A percentile compares a stretch with the other conserved stretches of the same genome.
These are phyloP conservation scores for Andrena dorsata DNA, from an alignment of 2,888 invertebrate genomes.

Conservation along the genomic window DNA sequence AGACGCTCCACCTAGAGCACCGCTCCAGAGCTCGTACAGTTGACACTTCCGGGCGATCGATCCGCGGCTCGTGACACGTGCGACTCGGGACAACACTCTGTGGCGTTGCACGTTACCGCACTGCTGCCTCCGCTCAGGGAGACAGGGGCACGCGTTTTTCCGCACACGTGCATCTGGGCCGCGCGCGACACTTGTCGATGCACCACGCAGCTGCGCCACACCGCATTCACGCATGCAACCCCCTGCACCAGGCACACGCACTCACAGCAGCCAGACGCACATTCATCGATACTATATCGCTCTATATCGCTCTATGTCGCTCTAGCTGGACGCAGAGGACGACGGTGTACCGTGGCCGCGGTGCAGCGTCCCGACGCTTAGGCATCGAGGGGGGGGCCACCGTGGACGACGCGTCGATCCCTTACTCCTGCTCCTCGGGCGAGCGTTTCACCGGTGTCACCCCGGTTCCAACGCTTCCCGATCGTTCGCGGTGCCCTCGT, in stretches of 20 bases:
- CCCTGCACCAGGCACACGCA: slow-evolving; percentile 34
- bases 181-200: slow-evolving; percentile 50
- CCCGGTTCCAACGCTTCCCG: background rate
- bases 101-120: slow-evolving; percentile 39
- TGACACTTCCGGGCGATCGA: slow-evolving; percentile 71
- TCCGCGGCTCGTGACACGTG: slow-evolving; percentile 67
- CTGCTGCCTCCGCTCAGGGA: background rate
- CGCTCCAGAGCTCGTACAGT: slow-evolving; percentile 7
- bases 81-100: slow-evolving; percentile 43
- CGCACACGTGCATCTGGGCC: slow-evolving; percentile 50
- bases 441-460: slow-evolving; percentile 31
- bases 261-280: slow-evolving; percentile 26
- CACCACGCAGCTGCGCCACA: slow-evolving; percentile 43
- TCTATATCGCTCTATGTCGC: background rate
- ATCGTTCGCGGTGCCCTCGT: background rate
- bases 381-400: slow-evolving; percentile 62
- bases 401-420: slow-evolving; percentile 38
- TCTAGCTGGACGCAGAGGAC: background rate
- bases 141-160: slow-evolving; percentile 48
- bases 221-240: slow-evolving; percentile 34
- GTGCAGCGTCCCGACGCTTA: slow-evolving; percentile 82
- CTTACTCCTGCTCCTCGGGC: background rate
- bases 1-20: slow-evolving; percentile 14
- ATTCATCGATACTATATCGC: slow-evolving; percentile 26
- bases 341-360: slow-evolving; percentile 75